phyloP scores from a whole-genome alignment of 2,113 vertebrate genomes.

The Aphelocoma coerulescens region DNA sequence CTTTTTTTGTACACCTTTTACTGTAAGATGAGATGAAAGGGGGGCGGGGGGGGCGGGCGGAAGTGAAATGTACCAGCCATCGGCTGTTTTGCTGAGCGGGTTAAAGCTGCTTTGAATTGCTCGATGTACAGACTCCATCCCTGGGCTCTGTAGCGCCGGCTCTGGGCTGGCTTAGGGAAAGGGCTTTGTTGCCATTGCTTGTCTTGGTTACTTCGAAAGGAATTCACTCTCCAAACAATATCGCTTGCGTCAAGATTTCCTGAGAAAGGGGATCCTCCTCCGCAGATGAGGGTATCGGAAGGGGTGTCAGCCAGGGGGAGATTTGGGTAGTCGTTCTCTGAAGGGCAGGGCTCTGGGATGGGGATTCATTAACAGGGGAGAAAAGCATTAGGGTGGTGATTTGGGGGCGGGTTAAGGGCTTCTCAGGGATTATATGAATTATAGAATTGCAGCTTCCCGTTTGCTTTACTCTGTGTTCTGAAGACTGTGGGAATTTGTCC shows the following conservation, averaged over 20 bases:
- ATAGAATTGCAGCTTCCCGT: slow-evolving; percentile 72
- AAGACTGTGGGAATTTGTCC: slow-evolving; percentile 41
- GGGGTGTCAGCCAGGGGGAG: slow-evolving; percentile 8
- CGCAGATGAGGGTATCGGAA: neutral
- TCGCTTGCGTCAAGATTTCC: slow-evolving; percentile 25
- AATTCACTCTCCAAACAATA: slow-evolving; percentile 73
- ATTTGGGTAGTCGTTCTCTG: neutral
- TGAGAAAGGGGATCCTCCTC: slow-evolving; percentile 35
- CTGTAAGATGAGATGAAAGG: slow-evolving; percentile 70
- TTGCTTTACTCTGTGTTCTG: slow-evolving; percentile 58
- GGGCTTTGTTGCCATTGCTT: slow-evolving; percentile 54
- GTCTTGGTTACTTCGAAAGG: slow-evolving; percentile 65
- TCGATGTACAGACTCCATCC: slow-evolving; percentile 62
- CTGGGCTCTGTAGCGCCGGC: slow-evolving; percentile 25
- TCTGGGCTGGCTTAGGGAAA: slow-evolving; percentile 39
- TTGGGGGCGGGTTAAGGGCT: slow-evolving; percentile 71
- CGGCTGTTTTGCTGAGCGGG: slow-evolving; percentile 45
- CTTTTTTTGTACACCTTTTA: slow-evolving; percentile 75
- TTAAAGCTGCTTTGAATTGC: slow-evolving; percentile 60
- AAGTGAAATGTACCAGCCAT: neutral
- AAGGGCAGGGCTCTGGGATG: slow-evolving; percentile 33
- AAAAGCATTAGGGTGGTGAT: slow-evolving; percentile 61
- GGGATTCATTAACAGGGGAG: slow-evolving; percentile 20
- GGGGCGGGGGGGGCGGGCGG: neutral
- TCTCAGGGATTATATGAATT: slow-evolving; percentile 80